These are phyloP conservation scores for Anoplopoma fimbria DNA, from an alignment of 2,113 vertebrate genomes.

Conservation along the genomic window DNA sequence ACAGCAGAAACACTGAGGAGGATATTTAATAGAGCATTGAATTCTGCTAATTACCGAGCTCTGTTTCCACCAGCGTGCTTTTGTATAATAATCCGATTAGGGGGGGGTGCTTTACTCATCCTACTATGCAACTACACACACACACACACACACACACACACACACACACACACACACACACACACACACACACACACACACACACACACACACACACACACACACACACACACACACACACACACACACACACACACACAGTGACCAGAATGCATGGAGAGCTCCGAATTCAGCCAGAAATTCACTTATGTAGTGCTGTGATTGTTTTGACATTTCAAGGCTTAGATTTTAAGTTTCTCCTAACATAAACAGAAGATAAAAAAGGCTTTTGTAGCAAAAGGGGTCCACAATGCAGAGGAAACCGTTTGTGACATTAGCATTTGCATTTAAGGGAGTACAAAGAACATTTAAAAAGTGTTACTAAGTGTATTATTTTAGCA, in stretches of 20 bases:
- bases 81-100: conserved; percentile 68
- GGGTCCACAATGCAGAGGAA: not conserved
- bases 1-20: conserved; percentile 20
- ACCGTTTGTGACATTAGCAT: not conserved
- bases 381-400: conserved; percentile 20
- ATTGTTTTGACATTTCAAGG: conserved; percentile 73
- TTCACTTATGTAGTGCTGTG: conserved; percentile 24
- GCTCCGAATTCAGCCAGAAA: conserved; percentile 7
- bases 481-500: no score
- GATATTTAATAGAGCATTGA: conserved; percentile 47
- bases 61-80: conserved; percentile 52
- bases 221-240: conserved; percentile 10
- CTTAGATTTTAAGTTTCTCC: conserved; percentile 42
- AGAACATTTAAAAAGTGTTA: not conserved
- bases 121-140: conserved; percentile 5
- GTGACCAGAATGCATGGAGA: conserved; percentile 23
- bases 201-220: conserved; percentile 13
- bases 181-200: conserved; percentile 10
- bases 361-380: conserved; percentile 10
- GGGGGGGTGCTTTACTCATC: conserved; percentile 38
- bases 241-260: conserved; percentile 15
- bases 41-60: conserved; percentile 69
- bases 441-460: not conserved
- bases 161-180: conserved; percentile 15
- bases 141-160: conserved; percentile 10